Evolutionary conservation across 2,888 invertebrate genomes (phyloP), one percentile per base, ranked within the genome.

Genomic region (Nezara viridula): DNA sequence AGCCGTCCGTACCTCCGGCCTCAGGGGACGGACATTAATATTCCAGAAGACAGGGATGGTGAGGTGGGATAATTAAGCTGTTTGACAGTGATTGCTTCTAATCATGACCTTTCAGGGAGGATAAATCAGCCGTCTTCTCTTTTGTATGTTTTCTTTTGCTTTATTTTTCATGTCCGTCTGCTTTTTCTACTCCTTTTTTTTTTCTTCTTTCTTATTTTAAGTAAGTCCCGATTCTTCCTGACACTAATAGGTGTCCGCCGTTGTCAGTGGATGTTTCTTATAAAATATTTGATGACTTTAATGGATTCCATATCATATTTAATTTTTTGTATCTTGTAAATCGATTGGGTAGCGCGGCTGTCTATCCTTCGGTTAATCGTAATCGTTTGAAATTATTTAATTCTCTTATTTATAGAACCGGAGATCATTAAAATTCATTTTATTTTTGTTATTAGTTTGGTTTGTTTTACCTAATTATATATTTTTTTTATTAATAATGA

Each of bases 11-110:
- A 27, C 14, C 14, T 2, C 19, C 0, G 66, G 66, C 66, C 66
- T 19, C 19, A 73, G 66, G 66, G 66, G 37, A 9, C 14, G 66
- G 37, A 9, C 66, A 73, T 73, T 73, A 73, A 37, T 73, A 73
- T 73, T 73, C 81, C 3, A 44, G n/a, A 0, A 40, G 81, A 14
- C 9, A 9, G 14, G 4, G 12, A 44, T 44, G 24, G n/a, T 44
- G 37, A 40, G 81, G 19, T 24, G 81, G n/a, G n/a, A 81, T 81
- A 81, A 81, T 81, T 81, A 81, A 81, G 81, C 81, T 47, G 81
- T 81, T 81, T 81, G 81, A 81, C 81, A 81, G 81, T 81, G 81
- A 81, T 81, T 81, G 81, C 4, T 24, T 40, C 81, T 81, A 81
- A 81, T 81, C 81, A 81, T 81, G 81, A 40, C 44, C 81, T 81